Conservation (phyloP, 2,797 vertebrate species). For the Myotis daubentonii region DNA sequence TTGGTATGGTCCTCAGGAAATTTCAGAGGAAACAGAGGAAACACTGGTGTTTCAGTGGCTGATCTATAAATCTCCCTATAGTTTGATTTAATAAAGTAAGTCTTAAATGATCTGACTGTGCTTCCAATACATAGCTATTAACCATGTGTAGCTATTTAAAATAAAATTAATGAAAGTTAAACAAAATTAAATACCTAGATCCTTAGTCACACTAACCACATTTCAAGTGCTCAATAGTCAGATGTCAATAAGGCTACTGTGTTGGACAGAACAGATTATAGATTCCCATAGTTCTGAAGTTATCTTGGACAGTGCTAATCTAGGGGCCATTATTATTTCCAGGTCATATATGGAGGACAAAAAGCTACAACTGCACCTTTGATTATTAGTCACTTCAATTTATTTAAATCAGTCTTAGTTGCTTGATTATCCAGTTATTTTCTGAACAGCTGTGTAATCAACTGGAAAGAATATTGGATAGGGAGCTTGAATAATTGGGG, state of each 20-base stretch:
- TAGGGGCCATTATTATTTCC: background rate
- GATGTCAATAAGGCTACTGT: background rate
- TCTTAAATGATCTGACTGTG: background rate
- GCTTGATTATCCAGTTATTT: background rate
- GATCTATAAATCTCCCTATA: background rate
- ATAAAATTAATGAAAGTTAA: background rate
- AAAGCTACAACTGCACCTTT: background rate
- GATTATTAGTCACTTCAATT: conserved; percentile 9
- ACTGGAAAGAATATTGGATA: background rate
- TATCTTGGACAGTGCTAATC: background rate
- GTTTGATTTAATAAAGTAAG: background rate
- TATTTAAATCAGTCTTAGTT: background rate
- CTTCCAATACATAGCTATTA: background rate
- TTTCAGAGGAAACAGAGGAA: background rate
- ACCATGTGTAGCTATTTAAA: background rate
- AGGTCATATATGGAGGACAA: background rate
- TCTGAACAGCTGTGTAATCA: background rate
- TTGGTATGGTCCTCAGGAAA: background rate
- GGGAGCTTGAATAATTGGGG: background rate
- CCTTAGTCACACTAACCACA: background rate
- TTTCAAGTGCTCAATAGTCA: background rate
- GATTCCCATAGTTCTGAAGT: background rate
- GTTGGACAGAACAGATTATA: background rate
- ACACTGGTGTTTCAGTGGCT: background rate
- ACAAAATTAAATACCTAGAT: background rate